Percentiles rank a stretch among this genome's conserved stretches.
These are phyloP conservation scores for Thalassarche chlororhynchos DNA, from an alignment of 2,113 vertebrate species.

Conservation along the genomic window DNA sequence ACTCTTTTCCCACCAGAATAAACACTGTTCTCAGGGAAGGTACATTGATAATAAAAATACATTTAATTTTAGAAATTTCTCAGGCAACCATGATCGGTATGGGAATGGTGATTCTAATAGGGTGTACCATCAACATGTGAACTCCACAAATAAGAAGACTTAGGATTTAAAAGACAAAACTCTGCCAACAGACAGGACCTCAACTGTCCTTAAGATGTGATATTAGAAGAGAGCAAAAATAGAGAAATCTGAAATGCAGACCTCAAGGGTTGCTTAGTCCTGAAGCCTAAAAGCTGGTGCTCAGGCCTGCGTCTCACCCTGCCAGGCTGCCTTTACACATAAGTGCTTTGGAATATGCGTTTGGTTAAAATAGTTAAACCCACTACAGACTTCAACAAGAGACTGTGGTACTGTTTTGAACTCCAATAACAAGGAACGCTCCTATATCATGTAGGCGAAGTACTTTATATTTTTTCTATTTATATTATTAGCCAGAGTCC, in stretches of 20 bases:
- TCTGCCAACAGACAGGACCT: not conserved
- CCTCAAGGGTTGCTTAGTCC: not conserved
- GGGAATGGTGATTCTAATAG: not conserved
- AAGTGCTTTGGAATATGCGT: not conserved
- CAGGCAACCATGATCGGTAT: not conserved
- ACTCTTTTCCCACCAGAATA: constrained; percentile 52
- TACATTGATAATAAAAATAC: constrained; percentile 5
- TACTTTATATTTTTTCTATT: not conserved
- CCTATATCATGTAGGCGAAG: not conserved
- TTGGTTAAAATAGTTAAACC: not conserved
- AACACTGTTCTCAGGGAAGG: constrained; percentile 29
- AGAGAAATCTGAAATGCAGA: not conserved
- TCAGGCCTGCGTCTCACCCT: not conserved
- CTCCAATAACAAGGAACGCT: not conserved
- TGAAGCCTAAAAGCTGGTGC: not conserved
- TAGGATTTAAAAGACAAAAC: not conserved
- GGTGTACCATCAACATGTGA: not conserved
- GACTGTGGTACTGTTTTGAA: not conserved
- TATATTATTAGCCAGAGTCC: not conserved
- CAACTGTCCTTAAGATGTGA: not conserved
- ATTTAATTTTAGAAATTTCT: constrained; percentile 15
- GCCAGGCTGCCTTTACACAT: not conserved
- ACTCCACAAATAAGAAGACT: not conserved
- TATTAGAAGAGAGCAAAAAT: not conserved
- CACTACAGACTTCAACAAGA: not conserved